phyloP scores from a whole-genome alignment of 2,888 invertebrate species.

The Scaptomyza caliginosa region DNA sequence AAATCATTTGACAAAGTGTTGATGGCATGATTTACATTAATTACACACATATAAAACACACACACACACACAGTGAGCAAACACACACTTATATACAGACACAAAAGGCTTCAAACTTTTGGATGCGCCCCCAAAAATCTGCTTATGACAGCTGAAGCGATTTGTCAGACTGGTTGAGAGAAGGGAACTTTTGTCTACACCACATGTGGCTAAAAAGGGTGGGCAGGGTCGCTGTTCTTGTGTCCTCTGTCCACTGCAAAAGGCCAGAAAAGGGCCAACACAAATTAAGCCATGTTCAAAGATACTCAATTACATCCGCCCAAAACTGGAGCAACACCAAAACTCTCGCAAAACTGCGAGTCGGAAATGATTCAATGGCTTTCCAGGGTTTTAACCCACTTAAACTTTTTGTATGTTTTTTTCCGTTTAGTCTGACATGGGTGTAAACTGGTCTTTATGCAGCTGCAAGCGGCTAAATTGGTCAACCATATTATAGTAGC shows the following conservation, averaged over 20 bases:
- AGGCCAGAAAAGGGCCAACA: conserved; percentile 35
- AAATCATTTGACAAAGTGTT: conserved; percentile 49
- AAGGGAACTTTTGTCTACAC: conserved; percentile 12
- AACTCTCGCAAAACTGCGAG: background rate
- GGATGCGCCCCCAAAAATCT: conserved; percentile 29
- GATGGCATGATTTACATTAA: conserved; percentile 55
- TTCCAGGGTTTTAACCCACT: background rate
- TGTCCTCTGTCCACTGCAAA: conserved; percentile 27
- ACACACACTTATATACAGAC: background rate
- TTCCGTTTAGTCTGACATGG: no score
- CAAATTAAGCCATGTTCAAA: conserved; percentile 41
- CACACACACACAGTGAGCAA: background rate
- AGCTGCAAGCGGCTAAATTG: no score
- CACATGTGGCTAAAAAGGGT: background rate
- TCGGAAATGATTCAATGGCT: conserved; percentile 17
- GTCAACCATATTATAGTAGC: no score
- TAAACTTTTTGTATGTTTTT: no score
- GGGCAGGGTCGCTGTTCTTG: background rate
- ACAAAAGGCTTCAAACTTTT: conserved; percentile 5
- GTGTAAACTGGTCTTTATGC: no score
- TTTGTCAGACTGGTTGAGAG: conserved; percentile 21
- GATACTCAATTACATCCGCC: conserved; percentile 39
- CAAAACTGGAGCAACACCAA: conserved; percentile 2
- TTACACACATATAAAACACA: conserved; percentile 20
- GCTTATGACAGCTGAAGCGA: conserved; percentile 52